Evolutionary conservation across 2,797 vertebrate species (phyloP), one percentile per base, ranked within the genome.

Genomic region (Amazonetta brasiliensis): DNA sequence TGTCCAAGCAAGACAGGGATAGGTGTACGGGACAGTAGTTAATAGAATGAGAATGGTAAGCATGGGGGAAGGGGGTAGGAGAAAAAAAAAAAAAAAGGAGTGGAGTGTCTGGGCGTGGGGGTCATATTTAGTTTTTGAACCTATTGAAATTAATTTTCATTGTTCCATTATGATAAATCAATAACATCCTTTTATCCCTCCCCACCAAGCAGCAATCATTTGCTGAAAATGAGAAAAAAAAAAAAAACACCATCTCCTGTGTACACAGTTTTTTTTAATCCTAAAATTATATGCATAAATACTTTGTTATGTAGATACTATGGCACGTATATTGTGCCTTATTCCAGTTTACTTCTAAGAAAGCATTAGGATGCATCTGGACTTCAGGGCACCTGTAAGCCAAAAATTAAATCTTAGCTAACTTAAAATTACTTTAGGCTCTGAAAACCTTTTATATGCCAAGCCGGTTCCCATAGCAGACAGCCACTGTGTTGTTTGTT

Each of bases 401-500:
- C 97, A 97, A 97, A 98, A 98, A 98, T 98, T 97, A 98, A 98
- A 98, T 98, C 97, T 97, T 97, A 81, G 97, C 97, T 97, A 98
- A 98, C 97, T 98, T 97, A 97, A 97, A 98, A 98, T 98, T 96
- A 97, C 97, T 98, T 97, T 86, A 97, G 97, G 95, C 97, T 96
- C 97, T 98, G 97, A 97, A 98, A 98, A 97, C 97, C 98, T 98
- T 98, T 98, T 97, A 98, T 98, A 97, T 97, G 98, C 98, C 98
- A 98, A 97, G 98, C 98, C 92, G 97, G 98, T 99, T 99, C 98
- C 98, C 99, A 98, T 98, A 98, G 98, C 99, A 99, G 99, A 99
- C 99, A 99, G 99, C 97, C 98, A 98, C 98, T 98, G 99, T 99
- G 99, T 99, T 99, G 99, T 99, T 99, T 99, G 99, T 99, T 99